phyloP scores from a whole-genome alignment of 2,797 vertebrate species.

The Delichon dasypus region DNA sequence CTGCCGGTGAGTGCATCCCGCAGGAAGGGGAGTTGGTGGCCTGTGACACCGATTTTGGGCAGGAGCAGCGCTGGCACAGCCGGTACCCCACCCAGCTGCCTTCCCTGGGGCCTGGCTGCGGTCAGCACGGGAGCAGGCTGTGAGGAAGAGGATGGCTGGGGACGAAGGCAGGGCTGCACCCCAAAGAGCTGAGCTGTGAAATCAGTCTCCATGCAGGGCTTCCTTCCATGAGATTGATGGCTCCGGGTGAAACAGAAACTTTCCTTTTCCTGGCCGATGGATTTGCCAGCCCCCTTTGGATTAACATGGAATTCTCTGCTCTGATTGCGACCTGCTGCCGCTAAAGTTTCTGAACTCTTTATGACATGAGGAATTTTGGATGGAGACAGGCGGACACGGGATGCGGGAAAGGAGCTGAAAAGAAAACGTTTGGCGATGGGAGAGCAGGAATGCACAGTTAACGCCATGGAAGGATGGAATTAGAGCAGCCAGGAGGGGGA shows the following conservation, averaged over 20 bases:
- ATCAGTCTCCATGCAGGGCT: accelerated
- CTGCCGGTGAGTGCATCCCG: accelerated
- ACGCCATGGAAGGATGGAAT: not conserved
- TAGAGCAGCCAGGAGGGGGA: constrained; percentile 62
- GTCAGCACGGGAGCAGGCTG: accelerated
- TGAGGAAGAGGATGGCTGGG: not conserved
- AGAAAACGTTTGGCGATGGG: not conserved
- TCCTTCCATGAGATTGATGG: not conserved
- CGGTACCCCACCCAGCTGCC: accelerated
- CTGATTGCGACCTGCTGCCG: not conserved
- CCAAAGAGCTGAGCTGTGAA: accelerated
- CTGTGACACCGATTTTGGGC: not conserved
- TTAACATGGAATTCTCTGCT: not conserved
- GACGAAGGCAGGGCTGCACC: not conserved
- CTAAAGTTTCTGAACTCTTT: not conserved
- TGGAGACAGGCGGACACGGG: not conserved
- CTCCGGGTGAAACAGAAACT: not conserved
- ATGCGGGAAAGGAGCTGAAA: accelerated
- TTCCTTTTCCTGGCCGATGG: not conserved
- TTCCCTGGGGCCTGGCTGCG: not conserved
- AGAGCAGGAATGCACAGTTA: not conserved
- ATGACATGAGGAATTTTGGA: accelerated
- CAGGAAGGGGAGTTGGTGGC: not conserved
- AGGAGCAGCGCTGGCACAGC: not conserved
- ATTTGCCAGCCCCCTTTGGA: not conserved